Conservation (phyloP, 2,888 invertebrate genomes). For the Phortica okadai region DNA sequence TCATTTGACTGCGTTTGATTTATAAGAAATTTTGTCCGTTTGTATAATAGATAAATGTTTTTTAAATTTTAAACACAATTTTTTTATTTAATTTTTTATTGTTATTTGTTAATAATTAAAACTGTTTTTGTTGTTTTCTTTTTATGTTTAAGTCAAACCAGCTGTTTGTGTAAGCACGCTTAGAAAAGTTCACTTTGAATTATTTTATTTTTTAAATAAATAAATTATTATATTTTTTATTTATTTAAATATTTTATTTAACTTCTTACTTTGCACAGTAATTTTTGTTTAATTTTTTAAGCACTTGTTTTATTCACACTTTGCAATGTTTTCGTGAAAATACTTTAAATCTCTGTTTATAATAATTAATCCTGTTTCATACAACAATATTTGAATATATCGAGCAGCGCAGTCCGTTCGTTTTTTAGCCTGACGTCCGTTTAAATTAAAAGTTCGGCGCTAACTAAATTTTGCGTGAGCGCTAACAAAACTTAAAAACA, state of each 20-base stretch:
- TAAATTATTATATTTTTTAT: not conserved
- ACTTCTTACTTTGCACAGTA: not conserved
- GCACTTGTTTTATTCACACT: not conserved
- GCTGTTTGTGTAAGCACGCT: no score
- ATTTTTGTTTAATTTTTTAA: not conserved
- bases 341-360: not conserved
- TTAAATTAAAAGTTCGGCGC: constrained; percentile 73
- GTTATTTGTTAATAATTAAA: not conserved
- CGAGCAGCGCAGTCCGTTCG: constrained; percentile 36
- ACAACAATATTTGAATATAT: not conserved
- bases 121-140: not conserved
- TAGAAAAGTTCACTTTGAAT: no score
- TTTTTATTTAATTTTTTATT: not conserved
- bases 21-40: not conserved
- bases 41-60: not conserved
- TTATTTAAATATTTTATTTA: not conserved
- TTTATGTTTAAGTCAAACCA: not conserved
- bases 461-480: constrained; percentile 66
- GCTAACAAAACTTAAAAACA: constrained; percentile 52
- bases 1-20: constrained; percentile 24
- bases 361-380: constrained; percentile 16
- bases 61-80: not conserved
- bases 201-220: not conserved
- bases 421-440: constrained; percentile 64
- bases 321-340: not conserved